Evolutionary conservation across 2,113 vertebrate genomes (phyloP).

Genomic region (Pituophis catenifer): DNA sequence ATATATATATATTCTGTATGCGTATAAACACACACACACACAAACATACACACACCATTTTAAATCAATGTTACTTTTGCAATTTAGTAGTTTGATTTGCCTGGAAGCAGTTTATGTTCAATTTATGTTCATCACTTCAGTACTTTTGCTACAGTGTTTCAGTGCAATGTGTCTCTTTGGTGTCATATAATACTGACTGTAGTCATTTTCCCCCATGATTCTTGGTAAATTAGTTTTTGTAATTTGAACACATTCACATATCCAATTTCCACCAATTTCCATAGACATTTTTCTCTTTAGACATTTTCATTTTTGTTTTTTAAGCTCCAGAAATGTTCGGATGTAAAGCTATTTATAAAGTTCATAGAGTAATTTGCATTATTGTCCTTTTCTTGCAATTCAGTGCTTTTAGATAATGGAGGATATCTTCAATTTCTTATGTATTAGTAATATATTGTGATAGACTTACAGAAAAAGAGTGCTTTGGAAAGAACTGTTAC

Average conservation of each 20-base stretch:
- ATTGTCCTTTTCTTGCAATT: conserved; percentile 47
- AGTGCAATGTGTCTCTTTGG: conserved; percentile 58
- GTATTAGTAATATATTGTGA: conserved; percentile 38
- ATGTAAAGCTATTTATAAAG: conserved; percentile 51
- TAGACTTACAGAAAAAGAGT: not conserved
- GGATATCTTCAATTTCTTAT: conserved; percentile 44
- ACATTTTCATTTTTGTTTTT: conserved; percentile 53
- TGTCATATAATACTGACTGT: conserved; percentile 51
- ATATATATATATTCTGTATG: no score
- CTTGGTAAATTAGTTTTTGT: conserved; percentile 59
- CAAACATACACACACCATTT: not conserved
- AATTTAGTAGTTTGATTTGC: conserved; percentile 40
- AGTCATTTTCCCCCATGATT: conserved; percentile 59
- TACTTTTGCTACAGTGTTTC: conserved; percentile 49
- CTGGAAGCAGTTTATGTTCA: conserved; percentile 57
- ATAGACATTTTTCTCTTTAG: conserved; percentile 53
- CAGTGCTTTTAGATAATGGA: conserved; percentile 28
- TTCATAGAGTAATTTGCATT: conserved; percentile 45
- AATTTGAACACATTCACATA: conserved; percentile 57
- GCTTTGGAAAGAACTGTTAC: not conserved
- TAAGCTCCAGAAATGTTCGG: conserved; percentile 38
- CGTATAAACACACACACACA: no score
- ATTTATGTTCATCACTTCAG: conserved; percentile 63
- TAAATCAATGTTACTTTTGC: conserved; percentile 2
- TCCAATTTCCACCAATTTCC: conserved; percentile 63